Conservation (phyloP, 2,113 vertebrate genomes). For the Solenodon paradoxus region DNA sequence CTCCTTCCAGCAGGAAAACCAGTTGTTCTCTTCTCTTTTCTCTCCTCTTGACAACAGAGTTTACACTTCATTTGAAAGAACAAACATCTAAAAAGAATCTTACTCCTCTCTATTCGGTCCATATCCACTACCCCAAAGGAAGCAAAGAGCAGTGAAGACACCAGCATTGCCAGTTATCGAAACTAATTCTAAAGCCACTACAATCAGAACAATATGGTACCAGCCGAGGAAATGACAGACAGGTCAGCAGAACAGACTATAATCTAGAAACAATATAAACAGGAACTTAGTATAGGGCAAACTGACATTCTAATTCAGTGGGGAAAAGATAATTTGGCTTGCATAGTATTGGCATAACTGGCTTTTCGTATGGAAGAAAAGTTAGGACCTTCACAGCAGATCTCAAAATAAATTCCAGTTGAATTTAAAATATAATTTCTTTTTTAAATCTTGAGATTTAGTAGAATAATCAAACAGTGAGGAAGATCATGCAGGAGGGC, state of each 20-base stretch:
- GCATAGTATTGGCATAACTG: not conserved
- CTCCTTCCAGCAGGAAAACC: not conserved
- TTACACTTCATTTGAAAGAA: constrained; percentile 10
- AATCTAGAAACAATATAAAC: not conserved
- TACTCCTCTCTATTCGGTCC: not conserved
- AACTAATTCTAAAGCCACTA: not conserved
- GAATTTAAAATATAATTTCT: not conserved
- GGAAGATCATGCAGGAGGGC: not conserved
- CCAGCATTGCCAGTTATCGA: not conserved
- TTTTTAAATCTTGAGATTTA: not conserved
- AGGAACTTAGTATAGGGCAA: not conserved
- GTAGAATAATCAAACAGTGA: not conserved
- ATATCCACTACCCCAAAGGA: not conserved
- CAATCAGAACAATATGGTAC: not conserved
- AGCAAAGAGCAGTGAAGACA: not conserved
- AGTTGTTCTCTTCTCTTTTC: not conserved
- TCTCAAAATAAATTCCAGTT: constrained; percentile 16
- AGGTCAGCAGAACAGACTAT: not conserved
- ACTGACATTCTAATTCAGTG: not conserved
- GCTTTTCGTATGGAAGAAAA: not conserved
- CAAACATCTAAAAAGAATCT: not conserved
- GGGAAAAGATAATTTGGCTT: not conserved
- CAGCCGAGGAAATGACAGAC: not conserved
- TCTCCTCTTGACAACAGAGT: not conserved
- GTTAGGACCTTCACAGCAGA: not conserved